A percentile compares a stretch with the other conserved stretches of the same genome.
phyloP scores from a whole-genome alignment of 2,797 vertebrate species.

The Tangara arthus region DNA sequence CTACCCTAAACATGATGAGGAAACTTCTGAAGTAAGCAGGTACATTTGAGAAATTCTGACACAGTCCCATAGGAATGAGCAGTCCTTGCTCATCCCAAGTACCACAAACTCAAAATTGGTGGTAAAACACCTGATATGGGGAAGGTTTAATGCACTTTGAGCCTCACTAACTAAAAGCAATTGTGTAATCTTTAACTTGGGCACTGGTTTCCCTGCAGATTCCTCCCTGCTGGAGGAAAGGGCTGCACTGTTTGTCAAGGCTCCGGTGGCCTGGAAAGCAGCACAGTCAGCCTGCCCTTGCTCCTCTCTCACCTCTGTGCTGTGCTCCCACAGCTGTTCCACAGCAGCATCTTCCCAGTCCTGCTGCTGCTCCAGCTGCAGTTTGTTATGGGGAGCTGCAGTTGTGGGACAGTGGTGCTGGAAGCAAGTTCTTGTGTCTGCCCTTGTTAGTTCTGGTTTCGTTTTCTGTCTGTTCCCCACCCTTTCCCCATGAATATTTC shows the following conservation, averaged over 20 bases:
- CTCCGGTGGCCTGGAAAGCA: neutral
- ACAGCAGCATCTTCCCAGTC: neutral
- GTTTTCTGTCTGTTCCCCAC: neutral
- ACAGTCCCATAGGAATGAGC: neutral
- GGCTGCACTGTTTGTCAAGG: neutral
- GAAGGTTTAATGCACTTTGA: neutral
- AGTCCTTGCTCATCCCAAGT: neutral
- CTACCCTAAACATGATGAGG: conserved; percentile 68
- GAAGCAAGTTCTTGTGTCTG: neutral
- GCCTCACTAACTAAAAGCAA: neutral
- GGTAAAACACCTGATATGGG: neutral
- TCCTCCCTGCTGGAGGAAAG: neutral
- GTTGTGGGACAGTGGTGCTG: neutral
- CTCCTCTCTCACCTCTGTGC: neutral
- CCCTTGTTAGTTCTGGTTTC: neutral
- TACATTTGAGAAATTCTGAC: neutral
- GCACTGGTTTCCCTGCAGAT: neutral
- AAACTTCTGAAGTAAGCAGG: conserved; percentile 56
- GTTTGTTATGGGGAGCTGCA: neutral
- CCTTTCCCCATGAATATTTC: neutral
- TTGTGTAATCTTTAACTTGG: neutral
- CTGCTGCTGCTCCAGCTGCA: neutral
- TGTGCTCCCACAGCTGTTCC: neutral
- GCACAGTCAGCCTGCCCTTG: neutral
- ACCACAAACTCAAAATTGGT: neutral